Percentiles rank a stretch among this genome's conserved stretches.
Conservation (phyloP, 1,140 invertebrate genomes). For the Apocrypta bakeri region DNA sequence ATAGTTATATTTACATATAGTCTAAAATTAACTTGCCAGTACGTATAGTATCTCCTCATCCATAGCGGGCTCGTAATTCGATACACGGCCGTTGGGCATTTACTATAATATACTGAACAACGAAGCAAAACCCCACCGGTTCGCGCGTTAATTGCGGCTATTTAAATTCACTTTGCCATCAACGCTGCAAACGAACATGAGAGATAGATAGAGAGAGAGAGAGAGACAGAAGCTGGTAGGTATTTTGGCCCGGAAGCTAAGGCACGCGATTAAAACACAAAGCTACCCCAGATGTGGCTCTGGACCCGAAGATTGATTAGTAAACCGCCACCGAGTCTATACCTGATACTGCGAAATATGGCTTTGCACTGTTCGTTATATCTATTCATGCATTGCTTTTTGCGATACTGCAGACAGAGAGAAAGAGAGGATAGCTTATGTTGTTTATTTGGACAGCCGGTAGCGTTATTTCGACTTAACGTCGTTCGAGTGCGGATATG, state of each 20-base stretch:
- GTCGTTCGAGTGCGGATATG: background rate
- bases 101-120: background rate
- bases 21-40: background rate
- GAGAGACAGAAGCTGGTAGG: too few species aligned
- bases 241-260: background rate
- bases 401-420: too few species aligned
- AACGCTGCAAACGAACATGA: background rate
- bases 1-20: background rate
- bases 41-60: slow-evolving; percentile 2
- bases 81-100: background rate
- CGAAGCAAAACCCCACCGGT: background rate
- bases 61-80: background rate
- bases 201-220: background rate
- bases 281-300: background rate
- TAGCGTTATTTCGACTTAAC: slow-evolving; percentile 16
- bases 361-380: background rate
- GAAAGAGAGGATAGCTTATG: background rate
- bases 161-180: slow-evolving; percentile 24
- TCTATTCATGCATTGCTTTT: background rate
- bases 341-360: background rate
- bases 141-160: slow-evolving; percentile 21
- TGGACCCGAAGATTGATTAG: background rate
- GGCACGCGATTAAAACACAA: background rate
- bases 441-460: background rate
- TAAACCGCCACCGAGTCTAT: background rate